Evolutionary conservation across 1,140 invertebrate species (phyloP).

Genomic region (Cherax destructor): DNA sequence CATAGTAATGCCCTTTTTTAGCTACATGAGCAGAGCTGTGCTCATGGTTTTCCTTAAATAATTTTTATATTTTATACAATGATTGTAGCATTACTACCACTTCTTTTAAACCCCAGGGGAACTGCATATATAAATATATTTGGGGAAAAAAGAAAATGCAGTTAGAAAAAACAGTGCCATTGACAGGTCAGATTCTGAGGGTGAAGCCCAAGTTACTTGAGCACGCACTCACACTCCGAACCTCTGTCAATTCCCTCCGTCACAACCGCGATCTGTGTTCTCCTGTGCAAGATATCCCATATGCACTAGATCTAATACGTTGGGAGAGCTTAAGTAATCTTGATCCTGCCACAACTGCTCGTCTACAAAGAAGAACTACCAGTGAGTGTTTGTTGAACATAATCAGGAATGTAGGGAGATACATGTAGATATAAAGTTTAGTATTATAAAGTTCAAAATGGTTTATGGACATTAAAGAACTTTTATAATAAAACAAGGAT

Average conservation of each 20-base stretch:
- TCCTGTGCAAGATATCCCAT: constrained; percentile 71
- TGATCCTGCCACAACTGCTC: constrained; percentile 85
- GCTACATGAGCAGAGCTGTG: no score
- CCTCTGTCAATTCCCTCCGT: constrained; percentile 88
- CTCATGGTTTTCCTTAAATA: no score
- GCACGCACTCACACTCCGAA: constrained; percentile 89
- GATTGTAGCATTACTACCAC: no score
- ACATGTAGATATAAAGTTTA: not conserved
- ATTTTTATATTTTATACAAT: no score
- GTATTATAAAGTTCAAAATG: not conserved
- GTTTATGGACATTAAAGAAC: not conserved
- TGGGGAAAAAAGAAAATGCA: no score
- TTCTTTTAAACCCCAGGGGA: no score
- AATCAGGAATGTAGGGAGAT: not conserved
- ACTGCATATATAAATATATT: no score
- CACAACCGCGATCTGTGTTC: constrained; percentile 77
- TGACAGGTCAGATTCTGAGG: constrained; percentile 82
- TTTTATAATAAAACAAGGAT: not conserved
- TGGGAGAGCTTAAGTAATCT: constrained; percentile 93
- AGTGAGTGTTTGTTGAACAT: constrained; percentile 76
- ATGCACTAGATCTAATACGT: constrained; percentile 89
- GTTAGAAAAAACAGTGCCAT: no score
- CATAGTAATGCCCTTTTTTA: no score
- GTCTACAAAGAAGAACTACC: constrained; percentile 92
- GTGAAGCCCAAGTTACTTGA: constrained; percentile 95